Conservation (phyloP, 2,888 invertebrate species). For the Poecilobothrus nobilitatus region DNA sequence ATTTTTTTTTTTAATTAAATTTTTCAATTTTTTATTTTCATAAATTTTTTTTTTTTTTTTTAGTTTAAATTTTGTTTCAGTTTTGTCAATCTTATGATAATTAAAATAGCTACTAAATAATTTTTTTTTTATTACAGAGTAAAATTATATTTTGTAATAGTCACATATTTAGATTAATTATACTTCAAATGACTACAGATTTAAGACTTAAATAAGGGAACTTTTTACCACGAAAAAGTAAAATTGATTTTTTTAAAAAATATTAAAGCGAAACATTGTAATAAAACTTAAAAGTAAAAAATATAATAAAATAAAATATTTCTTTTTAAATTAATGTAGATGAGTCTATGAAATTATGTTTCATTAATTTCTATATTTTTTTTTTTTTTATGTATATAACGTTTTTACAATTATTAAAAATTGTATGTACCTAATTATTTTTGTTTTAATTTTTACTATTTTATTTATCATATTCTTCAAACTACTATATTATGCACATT, state of each 20-base stretch:
- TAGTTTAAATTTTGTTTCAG: not conserved
- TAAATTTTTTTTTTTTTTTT: not conserved
- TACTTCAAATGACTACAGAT: not conserved
- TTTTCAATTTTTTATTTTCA: conserved; percentile 1
- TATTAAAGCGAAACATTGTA: not conserved
- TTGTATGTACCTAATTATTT: not conserved
- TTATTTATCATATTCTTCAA: not conserved
- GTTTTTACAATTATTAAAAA: not conserved
- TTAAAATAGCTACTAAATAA: not conserved
- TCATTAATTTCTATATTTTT: not conserved
- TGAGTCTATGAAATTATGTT: not conserved
- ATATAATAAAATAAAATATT: not conserved
- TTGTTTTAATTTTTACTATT: not conserved
- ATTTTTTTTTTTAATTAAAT: not conserved
- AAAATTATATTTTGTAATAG: not conserved
- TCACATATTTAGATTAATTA: not conserved
- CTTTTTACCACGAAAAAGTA: conserved; percentile 3
- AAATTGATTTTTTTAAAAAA: not conserved
- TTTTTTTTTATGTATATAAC: not conserved
- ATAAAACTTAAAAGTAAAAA: not conserved
- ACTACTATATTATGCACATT: not conserved
- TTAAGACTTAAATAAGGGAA: not conserved
- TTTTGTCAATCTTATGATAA: not conserved
- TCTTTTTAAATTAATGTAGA: not conserved
- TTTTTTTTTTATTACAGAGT: not conserved